Percentiles rank a stretch among this genome's conserved stretches.
These are phyloP conservation scores for Notarius lentiginosus DNA, from an alignment of 2,113 vertebrate genomes.

Conservation along the genomic window DNA sequence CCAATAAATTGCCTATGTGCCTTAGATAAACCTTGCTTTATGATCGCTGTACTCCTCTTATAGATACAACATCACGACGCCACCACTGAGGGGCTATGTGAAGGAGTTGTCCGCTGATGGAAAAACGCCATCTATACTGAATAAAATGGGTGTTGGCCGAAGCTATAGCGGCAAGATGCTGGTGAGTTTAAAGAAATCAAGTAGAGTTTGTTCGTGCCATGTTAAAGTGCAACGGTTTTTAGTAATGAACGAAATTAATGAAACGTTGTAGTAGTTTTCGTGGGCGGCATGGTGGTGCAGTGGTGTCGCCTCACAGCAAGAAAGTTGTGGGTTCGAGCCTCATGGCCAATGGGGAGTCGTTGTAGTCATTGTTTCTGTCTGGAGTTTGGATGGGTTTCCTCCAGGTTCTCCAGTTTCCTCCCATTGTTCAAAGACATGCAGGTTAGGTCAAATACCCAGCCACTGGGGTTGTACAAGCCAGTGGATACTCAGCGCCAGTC, in stretches of 20 bases:
- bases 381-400: too few relatives aligned
- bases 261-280: background rate
- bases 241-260: background rate
- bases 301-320: too few relatives aligned
- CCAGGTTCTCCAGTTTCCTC: too few relatives aligned
- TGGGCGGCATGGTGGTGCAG: too few relatives aligned
- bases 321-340: too few relatives aligned
- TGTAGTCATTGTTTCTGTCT: too few relatives aligned
- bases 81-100: constrained; percentile 85
- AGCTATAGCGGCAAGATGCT: constrained; percentile 80
- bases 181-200: constrained; percentile 63
- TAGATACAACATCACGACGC: constrained; percentile 82
- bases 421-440: too few relatives aligned
- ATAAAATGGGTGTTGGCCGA: constrained; percentile 81
- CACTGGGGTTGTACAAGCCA: too few relatives aligned
- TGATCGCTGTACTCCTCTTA: background rate
- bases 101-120: constrained; percentile 68
- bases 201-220: background rate
- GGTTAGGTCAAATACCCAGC: too few relatives aligned
- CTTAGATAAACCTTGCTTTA: background rate
- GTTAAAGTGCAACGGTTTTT: background rate
- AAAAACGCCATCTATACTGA: constrained; percentile 53
- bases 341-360: too few relatives aligned
- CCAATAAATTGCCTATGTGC: background rate
- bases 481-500: too few relatives aligned